phyloP scores from a whole-genome alignment of 2,113 vertebrate genomes.

The Balaenoptera acutorostrata region DNA sequence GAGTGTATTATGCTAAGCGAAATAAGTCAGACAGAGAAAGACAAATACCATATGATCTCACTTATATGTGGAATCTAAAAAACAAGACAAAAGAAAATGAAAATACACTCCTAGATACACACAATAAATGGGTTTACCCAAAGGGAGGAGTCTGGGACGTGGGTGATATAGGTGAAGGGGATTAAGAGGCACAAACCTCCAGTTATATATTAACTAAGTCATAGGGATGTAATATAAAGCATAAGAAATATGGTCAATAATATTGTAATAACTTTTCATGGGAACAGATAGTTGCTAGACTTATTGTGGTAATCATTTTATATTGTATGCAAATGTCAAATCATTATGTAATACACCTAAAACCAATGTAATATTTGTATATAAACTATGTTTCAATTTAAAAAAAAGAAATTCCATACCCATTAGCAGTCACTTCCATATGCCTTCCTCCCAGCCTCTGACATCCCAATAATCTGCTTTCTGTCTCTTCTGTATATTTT shows the following conservation, averaged over 20 bases:
- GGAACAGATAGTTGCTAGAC: neutral
- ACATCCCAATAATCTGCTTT: neutral
- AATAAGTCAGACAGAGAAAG: neutral
- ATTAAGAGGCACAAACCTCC: neutral
- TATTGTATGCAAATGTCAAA: neutral
- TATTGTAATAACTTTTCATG: neutral
- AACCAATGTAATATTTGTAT: neutral
- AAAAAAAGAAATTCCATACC: neutral
- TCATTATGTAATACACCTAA: neutral
- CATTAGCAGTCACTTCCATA: neutral
- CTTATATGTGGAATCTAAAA: neutral
- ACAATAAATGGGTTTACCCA: neutral
- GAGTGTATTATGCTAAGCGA: neutral
- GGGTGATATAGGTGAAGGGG: neutral
- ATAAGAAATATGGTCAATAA: neutral
- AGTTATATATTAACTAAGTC: neutral
- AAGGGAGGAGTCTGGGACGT: neutral
- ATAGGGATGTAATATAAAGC: neutral
- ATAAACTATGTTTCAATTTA: neutral
- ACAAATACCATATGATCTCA: neutral
- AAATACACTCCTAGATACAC: neutral
- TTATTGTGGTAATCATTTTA: neutral
- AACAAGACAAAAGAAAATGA: neutral
- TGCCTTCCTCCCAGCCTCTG: neutral
- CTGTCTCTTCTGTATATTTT: neutral